Evolutionary conservation across 2,888 invertebrate species (phyloP).

Genomic region (Eilema griseolum): DNA sequence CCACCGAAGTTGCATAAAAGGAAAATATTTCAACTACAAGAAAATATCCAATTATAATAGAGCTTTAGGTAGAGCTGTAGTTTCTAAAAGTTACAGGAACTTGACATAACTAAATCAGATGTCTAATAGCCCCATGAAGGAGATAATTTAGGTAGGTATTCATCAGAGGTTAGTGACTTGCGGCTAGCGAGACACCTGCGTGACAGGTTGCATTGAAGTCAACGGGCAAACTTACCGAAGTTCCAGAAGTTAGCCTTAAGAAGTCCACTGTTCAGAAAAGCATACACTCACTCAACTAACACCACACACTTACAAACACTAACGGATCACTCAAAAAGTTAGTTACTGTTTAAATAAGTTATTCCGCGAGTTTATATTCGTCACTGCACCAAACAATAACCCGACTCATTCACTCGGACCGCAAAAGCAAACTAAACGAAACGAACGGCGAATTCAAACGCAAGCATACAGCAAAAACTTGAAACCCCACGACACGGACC

Average conservation of each 20-base stretch:
- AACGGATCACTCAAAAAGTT: slow-evolving; percentile 65
- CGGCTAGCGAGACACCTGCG: slow-evolving; percentile 82
- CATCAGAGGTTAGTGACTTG: slow-evolving; percentile 80
- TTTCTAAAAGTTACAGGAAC: neutral
- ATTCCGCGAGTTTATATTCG: slow-evolving; percentile 72
- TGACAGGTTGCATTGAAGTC: slow-evolving; percentile 81
- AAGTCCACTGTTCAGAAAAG: slow-evolving; percentile 51
- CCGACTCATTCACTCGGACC: slow-evolving; percentile 58
- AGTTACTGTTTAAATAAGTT: slow-evolving; percentile 69
- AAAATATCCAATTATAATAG: neutral
- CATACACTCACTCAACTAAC: slow-evolving; percentile 59
- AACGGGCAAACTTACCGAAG: slow-evolving; percentile 72
- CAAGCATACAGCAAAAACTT: slow-evolving; percentile 36
- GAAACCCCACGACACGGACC: slow-evolving; percentile 33
- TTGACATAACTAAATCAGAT: neutral
- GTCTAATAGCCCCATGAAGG: slow-evolving; percentile 32
- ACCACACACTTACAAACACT: slow-evolving; percentile 62
- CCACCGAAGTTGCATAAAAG: too few relatives aligned
- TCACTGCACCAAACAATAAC: slow-evolving; percentile 55
- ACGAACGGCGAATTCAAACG: slow-evolving; percentile 26
- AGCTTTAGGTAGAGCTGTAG: slow-evolving; percentile 9
- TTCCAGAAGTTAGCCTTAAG: slow-evolving; percentile 57
- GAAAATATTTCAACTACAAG: too few relatives aligned
- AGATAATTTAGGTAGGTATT: slow-evolving; percentile 56
- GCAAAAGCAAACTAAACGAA: slow-evolving; percentile 72